phyloP scores from a whole-genome alignment of 2,797 vertebrate genomes.

The Melanotaenia boesemani region DNA sequence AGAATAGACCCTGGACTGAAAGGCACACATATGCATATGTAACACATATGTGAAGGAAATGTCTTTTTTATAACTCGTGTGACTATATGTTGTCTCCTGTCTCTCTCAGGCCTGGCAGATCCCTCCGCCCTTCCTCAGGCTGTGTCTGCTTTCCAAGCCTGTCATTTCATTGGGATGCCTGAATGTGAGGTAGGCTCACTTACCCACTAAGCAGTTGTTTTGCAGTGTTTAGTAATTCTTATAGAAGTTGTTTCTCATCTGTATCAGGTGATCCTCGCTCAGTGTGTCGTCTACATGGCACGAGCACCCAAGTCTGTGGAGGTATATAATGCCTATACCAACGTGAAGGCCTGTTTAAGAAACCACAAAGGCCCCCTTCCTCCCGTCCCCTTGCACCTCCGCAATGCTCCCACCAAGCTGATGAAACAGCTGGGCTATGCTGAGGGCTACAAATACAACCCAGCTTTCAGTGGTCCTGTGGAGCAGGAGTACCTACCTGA shows the following conservation, averaged over 20 bases:
- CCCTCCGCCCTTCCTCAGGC: slow-evolving; percentile 92
- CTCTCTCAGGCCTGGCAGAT: slow-evolving; percentile 90
- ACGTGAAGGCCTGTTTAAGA: slow-evolving; percentile 91
- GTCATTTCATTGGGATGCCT: slow-evolving; percentile 98
- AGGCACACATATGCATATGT: neutral
- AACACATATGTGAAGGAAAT: no score
- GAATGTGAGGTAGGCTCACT: slow-evolving; percentile 91
- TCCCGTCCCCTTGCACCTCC: slow-evolving; percentile 92
- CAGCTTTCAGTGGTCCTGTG: slow-evolving; percentile 83
- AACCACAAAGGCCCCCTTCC: slow-evolving; percentile 92
- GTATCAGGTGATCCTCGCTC: slow-evolving; percentile 93
- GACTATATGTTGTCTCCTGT: slow-evolving; percentile 17
- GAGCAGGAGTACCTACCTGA: slow-evolving; percentile 94
- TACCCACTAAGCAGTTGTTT: neutral
- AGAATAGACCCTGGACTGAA: neutral
- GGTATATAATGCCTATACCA: slow-evolving; percentile 90
- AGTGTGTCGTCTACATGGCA: slow-evolving; percentile 93
- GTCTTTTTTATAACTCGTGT: no score
- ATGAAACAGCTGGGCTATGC: slow-evolving; percentile 95
- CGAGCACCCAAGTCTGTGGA: slow-evolving; percentile 93
- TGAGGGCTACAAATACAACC: slow-evolving; percentile 95
- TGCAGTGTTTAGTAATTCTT: neutral
- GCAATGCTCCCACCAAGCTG: slow-evolving; percentile 92
- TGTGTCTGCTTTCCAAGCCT: slow-evolving; percentile 95
- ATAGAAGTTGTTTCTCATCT: neutral